These are phyloP conservation scores for Drosophila nigromelanica DNA, from an alignment of 1,140 invertebrate species.

Conservation along the genomic window DNA sequence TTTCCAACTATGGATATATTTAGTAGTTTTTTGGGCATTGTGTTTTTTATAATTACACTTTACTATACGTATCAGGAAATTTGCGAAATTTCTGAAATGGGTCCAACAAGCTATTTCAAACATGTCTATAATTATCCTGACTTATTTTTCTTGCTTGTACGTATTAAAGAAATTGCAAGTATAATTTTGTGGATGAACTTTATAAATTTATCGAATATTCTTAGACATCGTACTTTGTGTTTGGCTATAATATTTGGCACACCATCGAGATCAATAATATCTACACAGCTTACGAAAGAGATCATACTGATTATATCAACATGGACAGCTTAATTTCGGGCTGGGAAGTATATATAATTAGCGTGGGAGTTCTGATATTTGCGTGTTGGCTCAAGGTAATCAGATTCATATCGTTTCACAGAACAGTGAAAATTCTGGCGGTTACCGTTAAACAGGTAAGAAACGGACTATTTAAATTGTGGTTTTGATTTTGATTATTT, in stretches of 20 bases:
- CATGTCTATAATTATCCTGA: not conserved
- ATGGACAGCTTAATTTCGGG: conserved; percentile 1
- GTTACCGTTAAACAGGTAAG: conserved; percentile 1
- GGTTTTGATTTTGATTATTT: not conserved
- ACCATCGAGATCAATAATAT: not conserved
- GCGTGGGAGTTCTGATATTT: not conserved
- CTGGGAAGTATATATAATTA: conserved; percentile 10
- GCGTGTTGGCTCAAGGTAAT: conserved; percentile 8
- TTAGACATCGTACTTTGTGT: conserved; percentile 4
- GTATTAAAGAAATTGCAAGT: not conserved
- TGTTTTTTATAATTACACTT: conserved; percentile 4
- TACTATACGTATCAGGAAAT: conserved; percentile 23
- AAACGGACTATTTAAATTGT: not conserved
- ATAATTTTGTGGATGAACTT: not conserved
- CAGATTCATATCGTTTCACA: conserved; percentile 9
- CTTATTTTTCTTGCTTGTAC: conserved; percentile 14
- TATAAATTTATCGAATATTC: no score
- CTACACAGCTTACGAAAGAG: not conserved
- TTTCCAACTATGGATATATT: not conserved
- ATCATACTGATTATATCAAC: conserved; percentile 2
- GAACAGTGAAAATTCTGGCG: not conserved
- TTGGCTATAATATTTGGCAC: conserved; percentile 20
- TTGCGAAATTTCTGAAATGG: not conserved
- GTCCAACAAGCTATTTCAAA: not conserved
- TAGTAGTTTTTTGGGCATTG: not conserved